Conservation (phyloP, 92 coral and sea anemone genomes). For the Siderastrea siderea region DNA sequence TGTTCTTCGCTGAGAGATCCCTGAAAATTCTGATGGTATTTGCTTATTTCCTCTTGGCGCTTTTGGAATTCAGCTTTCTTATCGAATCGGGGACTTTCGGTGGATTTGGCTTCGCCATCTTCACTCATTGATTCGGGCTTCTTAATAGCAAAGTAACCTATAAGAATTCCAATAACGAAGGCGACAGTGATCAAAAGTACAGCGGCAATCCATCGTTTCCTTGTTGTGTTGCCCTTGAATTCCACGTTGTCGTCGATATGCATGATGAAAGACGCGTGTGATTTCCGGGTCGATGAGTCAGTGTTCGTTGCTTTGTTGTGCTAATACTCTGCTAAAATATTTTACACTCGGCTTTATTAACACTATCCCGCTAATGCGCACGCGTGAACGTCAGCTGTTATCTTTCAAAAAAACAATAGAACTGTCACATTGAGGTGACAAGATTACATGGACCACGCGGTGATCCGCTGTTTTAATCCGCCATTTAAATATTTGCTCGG, state of each 20-base stretch:
- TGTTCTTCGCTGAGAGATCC: background rate
- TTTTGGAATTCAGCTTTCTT: background rate
- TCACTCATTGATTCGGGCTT: background rate
- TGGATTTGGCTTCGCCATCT: background rate
- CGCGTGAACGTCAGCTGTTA: too few relatives aligned
- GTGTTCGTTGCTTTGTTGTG: too few relatives aligned
- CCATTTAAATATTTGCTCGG: too few relatives aligned
- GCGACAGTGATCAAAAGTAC: background rate
- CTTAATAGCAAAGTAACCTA: constrained; percentile 7
- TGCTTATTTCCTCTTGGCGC: background rate
- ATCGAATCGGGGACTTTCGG: background rate
- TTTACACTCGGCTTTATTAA: too few relatives aligned
- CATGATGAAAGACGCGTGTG: background rate
- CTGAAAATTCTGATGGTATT: constrained; percentile 4
- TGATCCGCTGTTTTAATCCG: too few relatives aligned
- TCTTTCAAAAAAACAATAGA: too few relatives aligned
- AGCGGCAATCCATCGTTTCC: background rate
- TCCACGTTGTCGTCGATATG: background rate
- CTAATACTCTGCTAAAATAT: too few relatives aligned
- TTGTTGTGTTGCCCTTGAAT: background rate
- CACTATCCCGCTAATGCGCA: too few relatives aligned
- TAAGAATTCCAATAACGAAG: constrained; percentile 11
- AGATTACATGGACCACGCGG: too few relatives aligned
- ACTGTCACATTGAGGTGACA: too few relatives aligned
- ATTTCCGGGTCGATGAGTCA: too few relatives aligned